Conservation (phyloP, 1,140 invertebrate species). For the Pseudomyrmex cubaensis region DNA sequence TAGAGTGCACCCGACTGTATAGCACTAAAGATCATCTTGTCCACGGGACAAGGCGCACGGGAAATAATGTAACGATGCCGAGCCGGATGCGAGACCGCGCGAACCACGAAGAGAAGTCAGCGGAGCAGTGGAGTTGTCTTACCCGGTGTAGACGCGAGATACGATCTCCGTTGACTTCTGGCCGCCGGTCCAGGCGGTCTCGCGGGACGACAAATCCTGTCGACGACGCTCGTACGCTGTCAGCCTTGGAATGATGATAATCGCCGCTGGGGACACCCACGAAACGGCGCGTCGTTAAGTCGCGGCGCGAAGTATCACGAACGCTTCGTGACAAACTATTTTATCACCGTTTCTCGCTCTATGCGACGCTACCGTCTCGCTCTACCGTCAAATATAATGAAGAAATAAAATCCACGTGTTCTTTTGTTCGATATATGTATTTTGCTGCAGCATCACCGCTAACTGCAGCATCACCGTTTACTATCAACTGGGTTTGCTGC, state of each 20-base stretch:
- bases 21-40: slow-evolving; percentile 73
- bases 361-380: neutral
- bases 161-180: slow-evolving; percentile 76
- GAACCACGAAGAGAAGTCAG: slow-evolving; percentile 56
- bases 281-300: slow-evolving; percentile 60
- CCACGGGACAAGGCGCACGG: slow-evolving; percentile 71
- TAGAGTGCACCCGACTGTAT: neutral
- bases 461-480: too few relatives aligned
- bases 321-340: slow-evolving; percentile 48
- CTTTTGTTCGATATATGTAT: neutral
- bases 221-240: slow-evolving; percentile 62
- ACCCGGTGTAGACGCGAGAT: slow-evolving; percentile 75
- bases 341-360: neutral
- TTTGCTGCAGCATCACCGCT: too few relatives aligned
- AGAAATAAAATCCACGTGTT: neutral
- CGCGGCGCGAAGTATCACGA: slow-evolving; percentile 20
- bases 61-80: slow-evolving; percentile 80
- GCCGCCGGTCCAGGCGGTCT: slow-evolving; percentile 30
- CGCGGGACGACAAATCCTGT: slow-evolving; percentile 66
- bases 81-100: slow-evolving; percentile 76
- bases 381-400: slow-evolving; percentile 14
- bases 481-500: too few relatives aligned
- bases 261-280: slow-evolving; percentile 60
- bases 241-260: slow-evolving; percentile 69
- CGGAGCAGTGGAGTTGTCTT: slow-evolving; percentile 74